Evolutionary conservation across 2,113 vertebrate genomes (phyloP), one percentile per base, ranked within the genome.

Genomic region (Phaethon lepturus): DNA sequence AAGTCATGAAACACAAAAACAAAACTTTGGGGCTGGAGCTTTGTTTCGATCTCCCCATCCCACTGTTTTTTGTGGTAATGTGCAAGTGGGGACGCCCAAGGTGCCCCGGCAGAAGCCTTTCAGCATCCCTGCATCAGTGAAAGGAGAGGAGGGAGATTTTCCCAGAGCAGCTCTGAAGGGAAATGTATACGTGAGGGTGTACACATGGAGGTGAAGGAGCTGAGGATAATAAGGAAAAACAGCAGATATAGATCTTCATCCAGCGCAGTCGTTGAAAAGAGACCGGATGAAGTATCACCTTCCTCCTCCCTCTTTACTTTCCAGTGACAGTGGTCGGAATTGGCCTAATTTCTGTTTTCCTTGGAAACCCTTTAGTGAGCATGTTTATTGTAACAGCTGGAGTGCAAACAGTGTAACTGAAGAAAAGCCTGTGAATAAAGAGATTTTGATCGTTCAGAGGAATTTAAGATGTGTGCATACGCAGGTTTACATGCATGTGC

Each of bases 251-350:
- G 22, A 33, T 42, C 38, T 69, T 52, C 1, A 3, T 35, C 53
- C n/a, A n/a, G 7, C 13, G 20, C 47, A 49, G 35, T 31, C 16
- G 17, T 33, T 76, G 64, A 62, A 35, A 25, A 40, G 33, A 72
- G 8, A 28, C 5, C 38, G 15, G 18, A 66, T 73, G 20, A 73
- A 52, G n/a, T 5, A 26, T 20, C 20, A 24, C 33, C 11, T 44
- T 73, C 31, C 33, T 80, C 31, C 9, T 64, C 5, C 9, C 10
- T 4, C 9, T 63, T 63, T 22, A 31, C 58, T 74, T 78, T 29
- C 13, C 35, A 68, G 7, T 0, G 0, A 49, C 47, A 38, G 16
- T 13, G 22, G 35, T 59, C 1, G 3, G 38, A 59, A n/a, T 1
- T 79, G 58, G 9, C 19, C 38, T 44, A 50, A 40, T 74, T 76